Base-by-base conservation (phyloP, 2,113 vertebrate genomes). In the Saccopteryx leptura region DNA sequence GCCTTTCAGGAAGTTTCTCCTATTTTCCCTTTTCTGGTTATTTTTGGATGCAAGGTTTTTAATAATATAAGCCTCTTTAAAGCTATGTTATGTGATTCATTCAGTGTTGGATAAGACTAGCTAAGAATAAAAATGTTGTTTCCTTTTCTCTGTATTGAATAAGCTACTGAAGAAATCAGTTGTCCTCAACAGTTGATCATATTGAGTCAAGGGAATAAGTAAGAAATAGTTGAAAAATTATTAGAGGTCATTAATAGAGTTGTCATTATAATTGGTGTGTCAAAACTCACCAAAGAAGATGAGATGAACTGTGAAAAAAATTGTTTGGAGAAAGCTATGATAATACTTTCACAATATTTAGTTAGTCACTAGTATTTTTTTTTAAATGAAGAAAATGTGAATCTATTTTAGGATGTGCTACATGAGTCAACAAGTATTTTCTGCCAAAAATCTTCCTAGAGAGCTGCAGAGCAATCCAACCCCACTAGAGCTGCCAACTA, bases 401-500 rank as follows among this genome's bases (percentile, higher is more conserved):
- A 92, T 94, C 76, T 96, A 63, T 95, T 97, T 96, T 58, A 63
- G 31, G 33, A 88, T 58, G 28, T 87, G 39, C 19, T 89, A 50
- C 60, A 81, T 92, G 88, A 88, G 66, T 96, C 94, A 96, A 95
- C 11, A 86, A 76, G 23, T 56, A 66, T 81, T 96, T 88, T 83
- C 75, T 96, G 93, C 91, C 91, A 96, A 50, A 91, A 88, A 65
- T 65, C 66, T 97, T 96, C 69, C 88, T 96, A 78, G 91, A 90
- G 58, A 85, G 76, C 52, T 85, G 8, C 50, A 12, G 15, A 94
- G 46, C n/a, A 52, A 75, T 54, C n/a, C 65, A 80, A 11, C 63
- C 50, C n/a, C 13, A 50, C n/a, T 23, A 86, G 18, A 24, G 52
- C 50, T 82, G 65, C 72, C 88, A 88, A 13, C 74, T 94, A 88